phyloP scores from a whole-genome alignment of 2,113 vertebrate species.

The Apodemus speciosus region DNA sequence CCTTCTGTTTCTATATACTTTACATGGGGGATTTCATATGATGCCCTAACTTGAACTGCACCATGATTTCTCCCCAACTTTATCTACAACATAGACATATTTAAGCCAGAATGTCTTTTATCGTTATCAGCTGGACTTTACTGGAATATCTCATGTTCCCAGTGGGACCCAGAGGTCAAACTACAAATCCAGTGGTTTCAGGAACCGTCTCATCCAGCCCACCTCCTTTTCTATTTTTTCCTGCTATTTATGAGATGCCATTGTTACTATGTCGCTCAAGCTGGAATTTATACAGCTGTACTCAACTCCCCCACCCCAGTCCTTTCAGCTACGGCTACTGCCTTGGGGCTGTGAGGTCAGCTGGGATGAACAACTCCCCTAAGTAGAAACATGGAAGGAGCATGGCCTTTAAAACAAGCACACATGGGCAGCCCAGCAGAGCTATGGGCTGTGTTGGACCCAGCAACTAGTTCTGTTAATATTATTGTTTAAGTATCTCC shows the following conservation, averaged over 20 bases:
- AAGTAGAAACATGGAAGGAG: not conserved
- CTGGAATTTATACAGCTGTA: not conserved
- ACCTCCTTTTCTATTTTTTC: not conserved
- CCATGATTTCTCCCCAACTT: not conserved
- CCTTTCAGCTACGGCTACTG: not conserved
- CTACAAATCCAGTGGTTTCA: not conserved
- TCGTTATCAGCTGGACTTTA: not conserved
- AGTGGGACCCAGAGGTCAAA: not conserved
- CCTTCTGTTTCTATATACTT: not conserved
- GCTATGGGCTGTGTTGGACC: not conserved
- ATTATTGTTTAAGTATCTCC: not conserved
- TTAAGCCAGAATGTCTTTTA: not conserved
- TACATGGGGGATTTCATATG: not conserved
- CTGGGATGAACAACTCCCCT: not conserved
- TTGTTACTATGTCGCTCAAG: not conserved
- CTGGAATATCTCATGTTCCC: not conserved
- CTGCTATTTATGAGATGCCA: not conserved
- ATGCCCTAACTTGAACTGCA: not conserved
- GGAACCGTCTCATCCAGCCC: not conserved
- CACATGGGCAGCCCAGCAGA: not conserved
- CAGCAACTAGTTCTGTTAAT: not conserved
- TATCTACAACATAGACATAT: not conserved
- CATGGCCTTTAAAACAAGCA: not conserved
- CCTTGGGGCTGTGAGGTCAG: not conserved
- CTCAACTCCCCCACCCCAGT: not conserved